Conservation (phyloP, 1,140 invertebrate species). For the Anoplophora glabripennis region DNA sequence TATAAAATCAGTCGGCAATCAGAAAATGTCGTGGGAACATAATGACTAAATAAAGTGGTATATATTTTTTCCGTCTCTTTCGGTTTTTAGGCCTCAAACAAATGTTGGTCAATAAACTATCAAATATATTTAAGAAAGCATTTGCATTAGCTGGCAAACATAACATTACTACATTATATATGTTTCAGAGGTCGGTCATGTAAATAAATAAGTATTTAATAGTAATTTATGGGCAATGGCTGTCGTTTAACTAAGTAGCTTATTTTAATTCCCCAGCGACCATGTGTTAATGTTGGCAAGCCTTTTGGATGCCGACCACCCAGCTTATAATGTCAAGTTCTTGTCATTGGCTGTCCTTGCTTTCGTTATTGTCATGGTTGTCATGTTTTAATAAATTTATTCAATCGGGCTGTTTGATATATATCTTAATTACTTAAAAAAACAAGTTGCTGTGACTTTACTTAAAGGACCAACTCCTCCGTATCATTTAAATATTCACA, state of each 20-base stretch:
- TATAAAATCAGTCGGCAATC: too few relatives aligned
- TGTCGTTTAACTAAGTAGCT: constrained; percentile 11
- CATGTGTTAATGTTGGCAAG: constrained; percentile 16
- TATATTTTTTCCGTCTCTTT: too few relatives aligned
- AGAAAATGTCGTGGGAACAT: too few relatives aligned
- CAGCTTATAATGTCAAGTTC: background rate
- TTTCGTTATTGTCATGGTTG: constrained; percentile 13
- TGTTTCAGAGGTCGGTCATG: too few relatives aligned
- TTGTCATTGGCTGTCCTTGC: constrained; percentile 18
- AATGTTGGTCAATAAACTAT: too few relatives aligned
- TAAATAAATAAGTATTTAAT: constrained; percentile 4
- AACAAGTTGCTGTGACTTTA: background rate
- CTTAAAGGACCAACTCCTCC: too few relatives aligned
- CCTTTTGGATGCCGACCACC: constrained; percentile 20
- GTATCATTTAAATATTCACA: background rate
- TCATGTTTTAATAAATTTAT: constrained; percentile 25
- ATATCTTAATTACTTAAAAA: constrained; percentile 17
- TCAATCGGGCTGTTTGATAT: constrained; percentile 1
- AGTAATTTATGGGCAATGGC: constrained; percentile 13
- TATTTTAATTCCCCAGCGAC: constrained; percentile 17
- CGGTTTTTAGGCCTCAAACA: too few relatives aligned
- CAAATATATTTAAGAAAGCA: too few relatives aligned
- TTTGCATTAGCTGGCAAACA: too few relatives aligned
- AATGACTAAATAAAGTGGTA: too few relatives aligned
- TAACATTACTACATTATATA: too few relatives aligned